Percentiles rank a stretch among this genome's conserved stretches.
Evolutionary conservation across 2,888 invertebrate species (phyloP).

Genomic region (Mythimna albipuncta): DNA sequence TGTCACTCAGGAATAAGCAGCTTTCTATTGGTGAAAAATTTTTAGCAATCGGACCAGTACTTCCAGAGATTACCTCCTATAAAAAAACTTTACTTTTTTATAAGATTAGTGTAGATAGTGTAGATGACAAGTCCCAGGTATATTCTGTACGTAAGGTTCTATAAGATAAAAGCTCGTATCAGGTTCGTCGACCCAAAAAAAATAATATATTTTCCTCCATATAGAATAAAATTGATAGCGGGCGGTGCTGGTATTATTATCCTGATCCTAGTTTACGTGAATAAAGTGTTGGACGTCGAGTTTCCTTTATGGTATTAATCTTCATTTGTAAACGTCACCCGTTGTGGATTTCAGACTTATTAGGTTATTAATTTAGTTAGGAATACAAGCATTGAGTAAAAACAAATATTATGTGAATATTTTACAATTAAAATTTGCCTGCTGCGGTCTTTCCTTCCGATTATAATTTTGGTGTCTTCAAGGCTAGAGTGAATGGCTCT

Average conservation of each 20-base stretch:
- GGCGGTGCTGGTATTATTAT: neutral
- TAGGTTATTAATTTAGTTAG: constrained; percentile 6
- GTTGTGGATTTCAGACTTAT: neutral
- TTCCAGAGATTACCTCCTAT: too few relatives aligned
- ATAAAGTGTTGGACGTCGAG: constrained; percentile 8
- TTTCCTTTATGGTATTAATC: constrained; percentile 14
- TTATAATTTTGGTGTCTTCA: too few relatives aligned
- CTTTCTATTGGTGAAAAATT: too few relatives aligned
- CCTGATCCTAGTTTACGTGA: neutral
- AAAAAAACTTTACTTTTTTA: too few relatives aligned
- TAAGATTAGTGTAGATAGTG: too few relatives aligned
- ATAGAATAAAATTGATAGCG: neutral
- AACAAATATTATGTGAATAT: too few relatives aligned
- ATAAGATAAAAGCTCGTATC: too few relatives aligned
- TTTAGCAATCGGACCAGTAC: too few relatives aligned
- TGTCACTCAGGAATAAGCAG: too few relatives aligned
- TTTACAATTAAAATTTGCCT: too few relatives aligned
- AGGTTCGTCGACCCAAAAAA: neutral
- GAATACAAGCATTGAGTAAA: neutral
- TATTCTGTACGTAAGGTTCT: neutral
- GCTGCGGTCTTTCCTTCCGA: too few relatives aligned
- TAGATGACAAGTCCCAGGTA: neutral
- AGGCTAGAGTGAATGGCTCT: too few relatives aligned
- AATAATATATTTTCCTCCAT: neutral
- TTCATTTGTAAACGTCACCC: constrained; percentile 21